Percentiles rank a stretch among this genome's conserved stretches.
phyloP scores from a whole-genome alignment of 2,113 vertebrate species.

The Notiomystis cincta region DNA sequence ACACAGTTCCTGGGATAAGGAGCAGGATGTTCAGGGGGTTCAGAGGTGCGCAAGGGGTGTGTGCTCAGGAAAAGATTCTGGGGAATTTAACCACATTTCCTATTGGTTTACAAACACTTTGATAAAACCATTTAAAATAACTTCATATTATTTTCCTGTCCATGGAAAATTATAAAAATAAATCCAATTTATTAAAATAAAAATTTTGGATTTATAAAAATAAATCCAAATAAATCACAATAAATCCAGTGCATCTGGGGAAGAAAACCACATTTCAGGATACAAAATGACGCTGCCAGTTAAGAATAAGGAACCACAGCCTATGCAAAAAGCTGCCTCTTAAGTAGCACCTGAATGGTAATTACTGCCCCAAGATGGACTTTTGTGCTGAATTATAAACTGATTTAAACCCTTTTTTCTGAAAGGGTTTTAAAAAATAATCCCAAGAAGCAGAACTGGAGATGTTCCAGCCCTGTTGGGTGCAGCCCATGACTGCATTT shows the following conservation, averaged over 20 bases:
- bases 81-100: background rate
- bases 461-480: background rate
- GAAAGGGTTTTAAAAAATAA: background rate
- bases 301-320: background rate
- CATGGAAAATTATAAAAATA: too few relatives aligned
- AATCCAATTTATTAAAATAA: too few relatives aligned
- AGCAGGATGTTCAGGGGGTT: accelerated
- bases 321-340: background rate
- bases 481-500: background rate
- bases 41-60: background rate
- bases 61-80: background rate
- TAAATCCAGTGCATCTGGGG: background rate
- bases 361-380: background rate
- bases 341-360: background rate
- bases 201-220: too few relatives aligned
- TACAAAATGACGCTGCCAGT: background rate
- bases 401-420: background rate
- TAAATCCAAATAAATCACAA: too few relatives aligned
- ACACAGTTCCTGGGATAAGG: accelerated
- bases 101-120: background rate
- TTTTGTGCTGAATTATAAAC: background rate
- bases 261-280: background rate
- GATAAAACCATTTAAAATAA: background rate
- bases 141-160: background rate
- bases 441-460: background rate